Conservation (phyloP, 2,113 vertebrate genomes). For the Lampris megalopsis region DNA sequence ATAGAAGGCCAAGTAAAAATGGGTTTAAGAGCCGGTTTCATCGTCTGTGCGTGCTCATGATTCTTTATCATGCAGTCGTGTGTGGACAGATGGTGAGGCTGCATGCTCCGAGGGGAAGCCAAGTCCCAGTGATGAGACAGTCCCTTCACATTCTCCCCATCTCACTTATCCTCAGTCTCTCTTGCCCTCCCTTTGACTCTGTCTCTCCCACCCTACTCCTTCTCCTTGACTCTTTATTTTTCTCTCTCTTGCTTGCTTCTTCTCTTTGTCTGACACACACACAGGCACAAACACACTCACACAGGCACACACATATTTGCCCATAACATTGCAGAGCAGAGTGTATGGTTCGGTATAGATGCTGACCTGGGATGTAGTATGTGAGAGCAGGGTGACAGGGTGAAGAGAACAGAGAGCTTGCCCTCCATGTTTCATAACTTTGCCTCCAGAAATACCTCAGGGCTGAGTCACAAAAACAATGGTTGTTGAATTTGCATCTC, state of each 20-base stretch:
- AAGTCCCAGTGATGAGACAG: too few relatives aligned
- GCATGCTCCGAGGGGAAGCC: too few relatives aligned
- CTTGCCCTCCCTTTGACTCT: background rate
- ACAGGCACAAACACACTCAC: background rate
- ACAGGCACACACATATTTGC: constrained; percentile 1
- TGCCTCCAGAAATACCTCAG: constrained; percentile 46
- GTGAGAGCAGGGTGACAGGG: background rate
- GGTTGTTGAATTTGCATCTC: constrained; percentile 28
- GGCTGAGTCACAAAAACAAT: constrained; percentile 49
- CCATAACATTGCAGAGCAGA: background rate
- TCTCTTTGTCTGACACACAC: background rate
- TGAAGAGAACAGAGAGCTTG: constrained; percentile 3
- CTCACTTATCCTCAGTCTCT: background rate
- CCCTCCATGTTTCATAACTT: constrained; percentile 45
- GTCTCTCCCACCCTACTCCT: background rate
- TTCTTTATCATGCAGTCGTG: background rate
- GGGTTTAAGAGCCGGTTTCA: too few relatives aligned
- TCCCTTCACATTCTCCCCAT: background rate
- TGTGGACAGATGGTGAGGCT: too few relatives aligned
- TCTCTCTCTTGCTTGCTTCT: background rate
- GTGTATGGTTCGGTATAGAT: constrained; percentile 5
- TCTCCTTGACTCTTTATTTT: background rate
- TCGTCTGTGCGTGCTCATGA: too few relatives aligned
- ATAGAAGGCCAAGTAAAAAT: too few relatives aligned
- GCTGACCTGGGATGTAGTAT: background rate